Percentiles rank a stretch among this genome's conserved stretches.
These are phyloP conservation scores for Narcine bancroftii DNA, from an alignment of 2,113 vertebrate genomes.

Conservation along the genomic window DNA sequence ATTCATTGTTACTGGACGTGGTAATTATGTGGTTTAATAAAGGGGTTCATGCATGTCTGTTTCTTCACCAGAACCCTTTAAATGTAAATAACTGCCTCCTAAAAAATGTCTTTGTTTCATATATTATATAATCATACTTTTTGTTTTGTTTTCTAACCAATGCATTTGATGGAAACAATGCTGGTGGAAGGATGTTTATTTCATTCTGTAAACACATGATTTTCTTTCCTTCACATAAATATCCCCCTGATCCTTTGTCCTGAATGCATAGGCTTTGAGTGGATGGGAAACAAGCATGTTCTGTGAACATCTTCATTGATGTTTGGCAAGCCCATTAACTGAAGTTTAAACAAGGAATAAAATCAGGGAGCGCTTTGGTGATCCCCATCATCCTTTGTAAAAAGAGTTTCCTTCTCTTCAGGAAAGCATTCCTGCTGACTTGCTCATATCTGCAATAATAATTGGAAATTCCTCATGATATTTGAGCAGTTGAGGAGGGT, in stretches of 20 bases:
- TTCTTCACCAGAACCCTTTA: not conserved
- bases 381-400: not conserved
- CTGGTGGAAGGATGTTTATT: not conserved
- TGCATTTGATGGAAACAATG: not conserved
- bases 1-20: not conserved
- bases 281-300: not conserved
- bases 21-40: not conserved
- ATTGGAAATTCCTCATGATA: not conserved
- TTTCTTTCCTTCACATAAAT: not conserved
- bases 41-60: constrained; percentile 10
- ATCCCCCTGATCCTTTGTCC: not conserved
- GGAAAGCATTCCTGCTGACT: not conserved
- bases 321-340: not conserved
- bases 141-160: not conserved
- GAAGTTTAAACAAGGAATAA: not conserved
- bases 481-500: too few species aligned
- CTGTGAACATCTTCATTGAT: not conserved
- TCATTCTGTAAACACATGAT: not conserved
- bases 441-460: not conserved
- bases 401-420: not conserved
- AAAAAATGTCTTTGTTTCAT: not conserved
- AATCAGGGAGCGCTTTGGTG: not conserved
- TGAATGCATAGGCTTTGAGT: not conserved
- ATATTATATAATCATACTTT: not conserved
- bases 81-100: not conserved